Evolutionary conservation across 2,113 vertebrate genomes (phyloP), one percentile per base, ranked within the genome.

Genomic region (Mobula hypostoma): DNA sequence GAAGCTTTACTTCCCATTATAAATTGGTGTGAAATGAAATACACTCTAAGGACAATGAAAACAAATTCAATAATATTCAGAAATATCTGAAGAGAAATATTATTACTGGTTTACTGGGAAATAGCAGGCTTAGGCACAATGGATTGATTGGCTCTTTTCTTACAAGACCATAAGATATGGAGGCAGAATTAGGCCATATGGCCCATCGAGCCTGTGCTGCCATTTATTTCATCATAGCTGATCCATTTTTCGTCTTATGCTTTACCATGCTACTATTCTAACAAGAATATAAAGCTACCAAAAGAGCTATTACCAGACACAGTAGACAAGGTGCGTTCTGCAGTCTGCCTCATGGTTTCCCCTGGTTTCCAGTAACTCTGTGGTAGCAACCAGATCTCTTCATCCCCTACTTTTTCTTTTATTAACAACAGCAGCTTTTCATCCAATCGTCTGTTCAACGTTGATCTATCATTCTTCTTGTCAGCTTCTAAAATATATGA

Each of bases 361-460:
- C 98, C 98, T 2, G 96, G 95, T 95, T 97, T 96, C 99, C 99
- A 99, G 91, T 96, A 96, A 7, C 95, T 94, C 95, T 99, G 98
- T 91, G 99, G 99, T 94, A 99, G 95, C 77, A 99, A 95, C 99
- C 99, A 99, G 80, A 98, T 27, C 58, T 98, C 97, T 94, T 97
- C 95, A 29, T 95, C 95, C 4, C 97, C 98, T 0, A 98, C 95
- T 94, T 97, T 97, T 95, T 98, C 97, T 96, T 97, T 97, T 48
- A 98, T 97, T 96, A 99, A 95, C 7, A 99, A 96, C 68, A 98
- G 94, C 94, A 99, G 96, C 66, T 97, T 97, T 94, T 97, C 96
- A 63, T 97, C 97, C 94, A 99, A 96, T 95, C 97, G 98, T 95
- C 99, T 97, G 91, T 97, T 94, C 95, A 96, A 27, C 0, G 97